These are phyloP conservation scores for Paraescarpia echinospica DNA, from an alignment of 1,140 invertebrate genomes.

Conservation along the genomic window DNA sequence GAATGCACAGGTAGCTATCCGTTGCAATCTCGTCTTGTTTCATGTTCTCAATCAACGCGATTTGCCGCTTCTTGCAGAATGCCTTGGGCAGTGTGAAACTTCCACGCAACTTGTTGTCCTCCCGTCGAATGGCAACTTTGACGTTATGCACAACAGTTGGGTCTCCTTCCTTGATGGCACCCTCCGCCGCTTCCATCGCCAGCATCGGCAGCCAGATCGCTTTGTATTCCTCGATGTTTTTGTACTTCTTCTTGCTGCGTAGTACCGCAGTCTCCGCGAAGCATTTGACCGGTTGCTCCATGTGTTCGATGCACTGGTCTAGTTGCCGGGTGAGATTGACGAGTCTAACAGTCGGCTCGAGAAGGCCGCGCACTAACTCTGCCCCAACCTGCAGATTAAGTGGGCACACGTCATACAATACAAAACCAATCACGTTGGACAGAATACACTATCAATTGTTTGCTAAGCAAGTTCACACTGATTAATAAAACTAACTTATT, in stretches of 20 bases:
- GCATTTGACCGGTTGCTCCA: constrained; percentile 21
- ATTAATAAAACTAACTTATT: too few relatives aligned
- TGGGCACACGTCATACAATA: too few relatives aligned
- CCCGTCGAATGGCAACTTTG: constrained; percentile 25
- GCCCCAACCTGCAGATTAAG: constrained; percentile 25
- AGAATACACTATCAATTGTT: too few relatives aligned
- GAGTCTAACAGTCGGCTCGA: constrained; percentile 45
- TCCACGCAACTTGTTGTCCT: constrained; percentile 27
- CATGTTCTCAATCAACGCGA: constrained; percentile 30
- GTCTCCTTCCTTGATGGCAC: constrained; percentile 37
- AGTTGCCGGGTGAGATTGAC: constrained; percentile 43
- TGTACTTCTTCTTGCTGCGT: constrained; percentile 32
- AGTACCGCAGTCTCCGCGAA: constrained; percentile 14
- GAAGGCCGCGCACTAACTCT: constrained; percentile 32
- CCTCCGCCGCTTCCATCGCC: constrained; percentile 42
- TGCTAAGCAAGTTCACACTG: too few relatives aligned
- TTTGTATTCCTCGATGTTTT: constrained; percentile 39
- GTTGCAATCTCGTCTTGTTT: not conserved
- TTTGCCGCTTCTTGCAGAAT: constrained; percentile 42
- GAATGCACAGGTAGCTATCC: not conserved
- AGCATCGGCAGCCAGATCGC: constrained; percentile 44
- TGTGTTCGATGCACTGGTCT: constrained; percentile 40
- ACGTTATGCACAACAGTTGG: constrained; percentile 43
- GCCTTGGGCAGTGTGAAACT: constrained; percentile 37
- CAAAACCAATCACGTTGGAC: too few relatives aligned